Evolutionary conservation across 2,113 vertebrate species (phyloP), one percentile per base, ranked within the genome.

Genomic region (Smithornis capensis): DNA sequence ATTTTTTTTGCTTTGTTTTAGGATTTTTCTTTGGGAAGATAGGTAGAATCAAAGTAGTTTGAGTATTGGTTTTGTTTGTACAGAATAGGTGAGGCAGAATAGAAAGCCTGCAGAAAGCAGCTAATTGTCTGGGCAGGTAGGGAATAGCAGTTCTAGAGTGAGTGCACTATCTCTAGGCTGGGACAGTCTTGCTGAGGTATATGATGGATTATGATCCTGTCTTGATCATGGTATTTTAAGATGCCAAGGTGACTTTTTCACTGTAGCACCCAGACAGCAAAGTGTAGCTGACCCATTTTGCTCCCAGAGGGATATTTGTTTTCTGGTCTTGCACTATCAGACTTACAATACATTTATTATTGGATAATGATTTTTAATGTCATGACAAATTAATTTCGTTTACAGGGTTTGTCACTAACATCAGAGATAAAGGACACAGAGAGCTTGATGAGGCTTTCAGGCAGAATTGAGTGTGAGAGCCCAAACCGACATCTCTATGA

Each of bases 401-500:
- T 82, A 86, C 97, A 99, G 99, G 99, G 99, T 74, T 98, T 99
- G 84, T 98, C 98, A 29, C 77, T 99, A 80, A 99, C 99, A 4
- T 96, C 99, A 23, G 99, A 99, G 19, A 98, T 99, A 85, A 99
- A 98, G 90, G 99, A 99, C 81, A 98, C 99, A 35, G 99, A 99
- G 94, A 99, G 96, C 93, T 97, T 99, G 95, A 98, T 98, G 98
- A 98, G 97, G 68, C 96, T 99, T 87, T 98, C 98, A 11, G 99
- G 99, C 56, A 98, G 97, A 95, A 99, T 99, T 96, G 99, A 99
- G 93, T 99, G 99, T 55, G 99, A 99, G 95, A 99, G 99, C 94
- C 99, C 99, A 67, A 99, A 99, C 94, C 97, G 99, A 50, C 99
- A 99, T 96, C 98, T 99, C 63, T 99, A 99, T 18, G 99, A 99